These are phyloP conservation scores for Magallana gigas DNA, from an alignment of 1,140 invertebrate genomes.

Conservation along the genomic window DNA sequence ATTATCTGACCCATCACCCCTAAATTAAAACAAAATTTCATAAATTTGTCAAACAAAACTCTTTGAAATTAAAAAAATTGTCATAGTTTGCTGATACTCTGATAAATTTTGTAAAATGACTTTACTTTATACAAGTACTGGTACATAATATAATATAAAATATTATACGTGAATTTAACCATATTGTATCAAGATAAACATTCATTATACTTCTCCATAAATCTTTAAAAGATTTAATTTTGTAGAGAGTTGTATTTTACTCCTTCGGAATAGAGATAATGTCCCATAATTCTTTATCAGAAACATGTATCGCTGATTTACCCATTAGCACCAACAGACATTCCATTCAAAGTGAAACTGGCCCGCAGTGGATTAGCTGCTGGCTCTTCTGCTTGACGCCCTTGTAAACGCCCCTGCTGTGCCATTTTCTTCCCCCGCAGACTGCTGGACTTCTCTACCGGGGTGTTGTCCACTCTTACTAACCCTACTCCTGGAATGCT, in stretches of 20 bases:
- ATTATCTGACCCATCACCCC: slow-evolving; percentile 10
- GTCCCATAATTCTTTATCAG: too few species aligned
- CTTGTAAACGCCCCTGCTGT: slow-evolving; percentile 41
- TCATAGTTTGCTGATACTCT: too few species aligned
- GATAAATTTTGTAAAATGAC: too few species aligned
- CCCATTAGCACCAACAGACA: slow-evolving; percentile 43
- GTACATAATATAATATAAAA: too few species aligned
- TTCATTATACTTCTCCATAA: too few species aligned
- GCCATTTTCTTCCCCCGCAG: slow-evolving; percentile 24
- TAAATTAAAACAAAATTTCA: background rate
- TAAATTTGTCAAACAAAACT: background rate
- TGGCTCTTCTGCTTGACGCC: background rate
- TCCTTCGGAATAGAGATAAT: too few species aligned
- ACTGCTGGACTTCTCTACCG: slow-evolving; percentile 41
- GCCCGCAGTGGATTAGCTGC: slow-evolving; percentile 33
- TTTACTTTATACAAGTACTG: too few species aligned
- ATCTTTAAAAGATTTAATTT: too few species aligned
- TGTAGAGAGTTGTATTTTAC: too few species aligned
- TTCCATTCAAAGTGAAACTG: slow-evolving; percentile 51
- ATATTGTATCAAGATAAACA: too few species aligned
- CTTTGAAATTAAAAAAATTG: too few species aligned
- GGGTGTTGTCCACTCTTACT: slow-evolving; percentile 31
- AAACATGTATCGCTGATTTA: background rate
- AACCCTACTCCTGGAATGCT: slow-evolving; percentile 52
- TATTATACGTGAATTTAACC: too few species aligned